Conservation (phyloP, 92 coral and sea anemone species). For the Epizoanthus rinbou region DNA sequence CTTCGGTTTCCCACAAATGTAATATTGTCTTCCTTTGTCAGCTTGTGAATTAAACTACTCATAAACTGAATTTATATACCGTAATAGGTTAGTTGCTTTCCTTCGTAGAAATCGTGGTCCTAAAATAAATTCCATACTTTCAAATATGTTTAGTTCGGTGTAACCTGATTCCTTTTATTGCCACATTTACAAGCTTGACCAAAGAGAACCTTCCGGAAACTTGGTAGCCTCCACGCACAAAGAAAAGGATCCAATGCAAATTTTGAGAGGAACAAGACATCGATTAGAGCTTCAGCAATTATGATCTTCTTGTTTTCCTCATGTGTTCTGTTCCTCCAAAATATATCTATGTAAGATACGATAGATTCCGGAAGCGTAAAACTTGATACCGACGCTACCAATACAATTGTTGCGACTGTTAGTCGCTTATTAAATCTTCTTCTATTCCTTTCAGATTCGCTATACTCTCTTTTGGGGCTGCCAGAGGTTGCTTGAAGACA, state of each 20-base stretch:
- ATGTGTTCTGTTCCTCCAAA: background rate
- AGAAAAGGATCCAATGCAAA: slow-evolving; percentile 32
- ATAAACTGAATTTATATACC: too few species aligned
- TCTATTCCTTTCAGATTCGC: slow-evolving; percentile 7
- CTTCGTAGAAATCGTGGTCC: too few species aligned
- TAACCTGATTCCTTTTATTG: background rate
- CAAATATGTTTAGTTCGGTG: too few species aligned
- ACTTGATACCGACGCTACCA: slow-evolving; percentile 13
- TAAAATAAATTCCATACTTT: too few species aligned
- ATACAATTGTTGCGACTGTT: slow-evolving; percentile 14
- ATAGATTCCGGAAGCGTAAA: slow-evolving; percentile 37
- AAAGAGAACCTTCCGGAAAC: background rate
- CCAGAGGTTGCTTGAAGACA: background rate
- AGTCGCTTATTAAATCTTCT: slow-evolving; percentile 11
- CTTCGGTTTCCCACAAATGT: too few species aligned
- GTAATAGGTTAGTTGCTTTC: too few species aligned
- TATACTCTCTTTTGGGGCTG: background rate
- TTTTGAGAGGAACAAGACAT: slow-evolving; percentile 26
- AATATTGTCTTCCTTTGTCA: too few species aligned
- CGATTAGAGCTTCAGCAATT: slow-evolving; percentile 28
- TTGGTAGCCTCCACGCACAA: slow-evolving; percentile 27
- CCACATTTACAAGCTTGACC: background rate
- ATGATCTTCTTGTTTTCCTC: slow-evolving; percentile 7
- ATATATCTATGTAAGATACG: slow-evolving; percentile 24
- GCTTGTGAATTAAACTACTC: too few species aligned